A percentile compares a stretch with the other conserved stretches of the same genome.
phyloP scores from a whole-genome alignment of 2,113 vertebrate species.

The Synchiropus splendidus region DNA sequence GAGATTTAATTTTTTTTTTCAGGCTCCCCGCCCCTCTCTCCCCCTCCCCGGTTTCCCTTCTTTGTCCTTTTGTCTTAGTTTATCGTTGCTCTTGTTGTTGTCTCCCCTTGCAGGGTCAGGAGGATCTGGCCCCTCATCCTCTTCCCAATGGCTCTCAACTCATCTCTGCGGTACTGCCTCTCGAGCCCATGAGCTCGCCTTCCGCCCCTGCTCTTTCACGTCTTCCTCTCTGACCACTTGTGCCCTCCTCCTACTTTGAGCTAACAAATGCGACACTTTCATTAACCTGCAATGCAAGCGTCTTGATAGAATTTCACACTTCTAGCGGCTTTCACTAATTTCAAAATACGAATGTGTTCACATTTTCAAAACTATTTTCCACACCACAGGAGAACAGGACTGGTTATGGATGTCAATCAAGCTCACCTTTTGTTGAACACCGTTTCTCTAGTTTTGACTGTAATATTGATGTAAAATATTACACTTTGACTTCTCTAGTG shows the following conservation, averaged over 20 bases:
- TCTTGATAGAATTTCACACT: not conserved
- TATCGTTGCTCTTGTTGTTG: conserved; percentile 71
- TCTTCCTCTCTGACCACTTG: conserved; percentile 27
- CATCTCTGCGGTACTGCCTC: conserved; percentile 75
- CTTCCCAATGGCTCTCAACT: conserved; percentile 74
- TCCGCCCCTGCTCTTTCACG: conserved; percentile 22
- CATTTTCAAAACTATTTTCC: too few relatives aligned
- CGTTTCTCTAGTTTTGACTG: too few relatives aligned
- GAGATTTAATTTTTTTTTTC: conserved; percentile 5
- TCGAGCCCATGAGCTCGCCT: conserved; percentile 45
- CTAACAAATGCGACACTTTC: conserved; percentile 33
- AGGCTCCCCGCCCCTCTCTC: conserved; percentile 14
- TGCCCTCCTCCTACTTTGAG: conserved; percentile 8
- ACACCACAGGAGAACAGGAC: too few relatives aligned
- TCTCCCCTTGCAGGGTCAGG: conserved; percentile 76
- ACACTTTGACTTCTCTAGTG: too few relatives aligned
- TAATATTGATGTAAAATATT: too few relatives aligned
- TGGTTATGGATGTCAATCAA: too few relatives aligned
- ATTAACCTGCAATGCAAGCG: conserved; percentile 19
- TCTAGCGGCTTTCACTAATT: conserved; percentile 3
- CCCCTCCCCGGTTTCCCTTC: conserved; percentile 24
- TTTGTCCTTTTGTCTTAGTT: conserved; percentile 62
- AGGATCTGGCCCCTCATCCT: conserved; percentile 70
- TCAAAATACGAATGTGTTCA: too few relatives aligned
- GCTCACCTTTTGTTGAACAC: too few relatives aligned